These are phyloP conservation scores for Megalops atlanticus DNA, from an alignment of 2,113 vertebrate species.

Conservation along the genomic window DNA sequence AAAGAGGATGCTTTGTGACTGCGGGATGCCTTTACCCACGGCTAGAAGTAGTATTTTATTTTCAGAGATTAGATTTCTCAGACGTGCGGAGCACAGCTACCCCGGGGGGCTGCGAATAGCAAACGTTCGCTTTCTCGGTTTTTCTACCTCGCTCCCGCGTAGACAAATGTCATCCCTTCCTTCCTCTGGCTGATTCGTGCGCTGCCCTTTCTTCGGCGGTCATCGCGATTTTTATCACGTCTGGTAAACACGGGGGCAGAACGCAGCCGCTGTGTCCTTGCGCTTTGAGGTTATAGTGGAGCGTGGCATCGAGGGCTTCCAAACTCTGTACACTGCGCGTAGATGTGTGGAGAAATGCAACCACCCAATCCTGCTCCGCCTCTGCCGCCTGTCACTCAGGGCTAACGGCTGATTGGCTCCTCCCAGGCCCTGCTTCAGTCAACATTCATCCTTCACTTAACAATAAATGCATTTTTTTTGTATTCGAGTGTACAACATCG, in stretches of 20 bases:
- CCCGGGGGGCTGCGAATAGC: conserved; percentile 11
- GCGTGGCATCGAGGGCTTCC: neutral
- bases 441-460: too few relatives aligned
- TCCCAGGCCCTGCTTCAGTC: too few relatives aligned
- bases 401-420: too few relatives aligned
- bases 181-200: neutral
- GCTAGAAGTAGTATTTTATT: conserved; percentile 35
- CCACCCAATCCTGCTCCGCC: neutral
- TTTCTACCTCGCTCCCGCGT: neutral
- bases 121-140: conserved; percentile 14
- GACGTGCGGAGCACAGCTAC: neutral
- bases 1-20: conserved; percentile 11
- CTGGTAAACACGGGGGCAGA: neutral
- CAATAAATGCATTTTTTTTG: too few relatives aligned
- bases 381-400: too few relatives aligned
- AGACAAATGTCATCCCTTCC: neutral
- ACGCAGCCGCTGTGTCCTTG: neutral
- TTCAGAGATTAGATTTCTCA: conserved; percentile 36
- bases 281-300: neutral
- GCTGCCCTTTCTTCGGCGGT: neutral
- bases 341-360: neutral
- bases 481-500: too few relatives aligned
- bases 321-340: neutral
- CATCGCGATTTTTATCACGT: conserved; percentile 2
- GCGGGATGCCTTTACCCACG: conserved; percentile 43